Conservation (phyloP, 2,888 invertebrate species). For the Chrysolina haemoptera region DNA sequence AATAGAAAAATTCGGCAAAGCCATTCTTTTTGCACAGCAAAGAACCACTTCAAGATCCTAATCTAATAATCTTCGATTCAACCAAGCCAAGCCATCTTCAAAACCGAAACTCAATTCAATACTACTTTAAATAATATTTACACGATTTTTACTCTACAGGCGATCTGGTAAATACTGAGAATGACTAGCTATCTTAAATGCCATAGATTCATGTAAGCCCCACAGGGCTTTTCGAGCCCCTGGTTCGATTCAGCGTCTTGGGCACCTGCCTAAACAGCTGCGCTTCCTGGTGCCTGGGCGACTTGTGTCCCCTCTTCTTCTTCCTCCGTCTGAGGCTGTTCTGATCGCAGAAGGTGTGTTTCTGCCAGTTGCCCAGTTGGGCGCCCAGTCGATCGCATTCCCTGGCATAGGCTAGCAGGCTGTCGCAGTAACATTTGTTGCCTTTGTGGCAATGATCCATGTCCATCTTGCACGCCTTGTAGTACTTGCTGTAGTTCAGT, state of each 20-base stretch:
- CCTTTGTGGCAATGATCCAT: slow-evolving; percentile 86
- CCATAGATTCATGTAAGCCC: slow-evolving; percentile 33
- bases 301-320: slow-evolving; percentile 31
- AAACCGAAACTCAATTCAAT: slow-evolving; percentile 41
- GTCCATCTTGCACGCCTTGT: slow-evolving; percentile 84
- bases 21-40: too few relatives aligned
- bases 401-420: slow-evolving; percentile 90
- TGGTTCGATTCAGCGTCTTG: slow-evolving; percentile 41
- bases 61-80: too few relatives aligned
- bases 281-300: slow-evolving; percentile 31
- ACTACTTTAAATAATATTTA: slow-evolving; percentile 54
- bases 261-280: slow-evolving; percentile 37
- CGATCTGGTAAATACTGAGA: slow-evolving; percentile 62
- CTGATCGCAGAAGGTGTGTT: slow-evolving; percentile 62
- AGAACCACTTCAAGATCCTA: too few relatives aligned
- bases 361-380: slow-evolving; percentile 80
- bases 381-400: slow-evolving; percentile 88
- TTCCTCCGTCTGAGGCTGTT: slow-evolving; percentile 31
- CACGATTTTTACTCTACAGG: slow-evolving; percentile 42
- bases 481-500: slow-evolving; percentile 86
- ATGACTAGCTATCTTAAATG: slow-evolving; percentile 62
- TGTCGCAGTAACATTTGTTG: slow-evolving; percentile 89
- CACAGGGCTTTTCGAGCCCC: slow-evolving; percentile 36
- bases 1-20: too few relatives aligned
- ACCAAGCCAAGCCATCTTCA: slow-evolving; percentile 32